These are phyloP conservation scores for Martes flavigula DNA, from an alignment of 2,797 vertebrate genomes.

Conservation along the genomic window DNA sequence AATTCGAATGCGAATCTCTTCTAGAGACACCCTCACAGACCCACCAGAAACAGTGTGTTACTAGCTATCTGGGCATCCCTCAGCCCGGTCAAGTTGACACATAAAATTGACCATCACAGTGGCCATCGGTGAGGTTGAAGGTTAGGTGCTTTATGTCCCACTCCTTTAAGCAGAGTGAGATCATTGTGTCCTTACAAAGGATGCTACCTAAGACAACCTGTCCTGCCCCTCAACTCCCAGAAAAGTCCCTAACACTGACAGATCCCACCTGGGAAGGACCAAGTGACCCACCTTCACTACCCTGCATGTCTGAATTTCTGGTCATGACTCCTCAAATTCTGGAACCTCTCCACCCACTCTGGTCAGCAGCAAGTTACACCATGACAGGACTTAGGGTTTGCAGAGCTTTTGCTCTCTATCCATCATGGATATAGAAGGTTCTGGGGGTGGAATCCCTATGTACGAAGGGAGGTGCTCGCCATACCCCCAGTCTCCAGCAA, in stretches of 20 bases:
- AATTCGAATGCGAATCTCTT: not conserved
- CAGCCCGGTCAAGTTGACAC: not conserved
- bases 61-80: not conserved
- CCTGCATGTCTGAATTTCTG: not conserved
- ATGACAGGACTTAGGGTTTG: not conserved
- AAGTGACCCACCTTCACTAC: not conserved
- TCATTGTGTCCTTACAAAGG: not conserved
- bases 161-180: not conserved
- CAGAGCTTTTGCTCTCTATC: not conserved
- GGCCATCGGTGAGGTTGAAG: not conserved
- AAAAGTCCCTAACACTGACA: not conserved
- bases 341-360: not conserved
- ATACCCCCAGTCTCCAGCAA: not conserved
- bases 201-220: not conserved
- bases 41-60: not conserved
- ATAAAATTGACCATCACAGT: not conserved
- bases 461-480: not conserved
- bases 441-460: not conserved
- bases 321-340: not conserved
- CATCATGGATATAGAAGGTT: not conserved
- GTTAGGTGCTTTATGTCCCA: not conserved
- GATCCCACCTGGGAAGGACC: not conserved
- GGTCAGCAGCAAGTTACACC: not conserved
- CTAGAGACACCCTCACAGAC: not conserved
- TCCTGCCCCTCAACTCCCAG: not conserved